Conservation (phyloP, 2,797 vertebrate species). For the Passerculus sandwichensis region DNA sequence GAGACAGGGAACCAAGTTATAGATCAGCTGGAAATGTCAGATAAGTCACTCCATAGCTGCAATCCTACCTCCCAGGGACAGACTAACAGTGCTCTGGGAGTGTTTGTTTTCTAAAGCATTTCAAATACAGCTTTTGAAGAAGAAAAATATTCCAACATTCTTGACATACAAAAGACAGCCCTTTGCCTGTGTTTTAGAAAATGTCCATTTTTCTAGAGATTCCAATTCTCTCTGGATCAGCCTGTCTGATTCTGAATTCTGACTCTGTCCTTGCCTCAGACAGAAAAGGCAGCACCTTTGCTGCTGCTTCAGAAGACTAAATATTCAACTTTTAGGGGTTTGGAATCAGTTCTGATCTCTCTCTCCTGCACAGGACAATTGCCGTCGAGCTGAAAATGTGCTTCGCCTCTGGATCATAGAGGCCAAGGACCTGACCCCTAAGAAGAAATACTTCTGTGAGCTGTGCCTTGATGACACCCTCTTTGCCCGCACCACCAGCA, state of each 20-base stretch:
- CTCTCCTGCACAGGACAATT: conserved; percentile 87
- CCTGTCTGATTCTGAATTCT: neutral
- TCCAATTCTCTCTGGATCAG: neutral
- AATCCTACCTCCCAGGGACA: neutral
- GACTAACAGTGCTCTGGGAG: neutral
- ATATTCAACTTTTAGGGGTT: neutral
- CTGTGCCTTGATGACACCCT: conserved; percentile 95
- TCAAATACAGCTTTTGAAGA: neutral
- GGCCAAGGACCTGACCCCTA: conserved; percentile 93
- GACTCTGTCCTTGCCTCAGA: neutral
- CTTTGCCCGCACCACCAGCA: conserved; percentile 95
- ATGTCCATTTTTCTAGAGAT: neutral
- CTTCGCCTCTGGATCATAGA: conserved; percentile 97
- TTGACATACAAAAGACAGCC: neutral
- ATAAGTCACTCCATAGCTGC: neutral
- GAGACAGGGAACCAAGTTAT: neutral
- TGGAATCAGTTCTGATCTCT: neutral
- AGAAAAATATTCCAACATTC: neutral
- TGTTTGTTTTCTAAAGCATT: conserved; percentile 11
- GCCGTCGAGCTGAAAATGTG: conserved; percentile 88
- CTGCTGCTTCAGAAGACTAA: neutral
- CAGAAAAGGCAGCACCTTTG: neutral
- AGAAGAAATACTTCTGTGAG: conserved; percentile 98
- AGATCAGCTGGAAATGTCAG: neutral
- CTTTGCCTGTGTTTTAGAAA: neutral